phyloP scores from a whole-genome alignment of 2,113 vertebrate species.

The Speoplatyrhinus poulsoni region DNA sequence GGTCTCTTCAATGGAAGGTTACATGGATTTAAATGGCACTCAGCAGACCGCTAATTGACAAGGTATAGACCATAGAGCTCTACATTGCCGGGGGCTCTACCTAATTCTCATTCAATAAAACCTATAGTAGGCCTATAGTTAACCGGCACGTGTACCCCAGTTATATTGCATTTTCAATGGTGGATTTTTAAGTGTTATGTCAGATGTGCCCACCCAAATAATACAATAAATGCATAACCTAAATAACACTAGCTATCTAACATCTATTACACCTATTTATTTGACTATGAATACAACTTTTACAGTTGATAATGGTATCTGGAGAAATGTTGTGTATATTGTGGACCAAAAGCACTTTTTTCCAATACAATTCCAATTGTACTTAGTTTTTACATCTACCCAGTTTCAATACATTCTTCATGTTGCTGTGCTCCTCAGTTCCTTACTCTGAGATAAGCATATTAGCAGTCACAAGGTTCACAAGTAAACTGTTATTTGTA shows the following conservation, averaged over 20 bases:
- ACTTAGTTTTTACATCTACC: too few relatives aligned
- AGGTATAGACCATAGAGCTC: not conserved
- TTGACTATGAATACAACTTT: too few relatives aligned
- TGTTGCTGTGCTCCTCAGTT: too few relatives aligned
- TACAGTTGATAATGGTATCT: too few relatives aligned
- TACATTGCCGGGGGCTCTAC: not conserved
- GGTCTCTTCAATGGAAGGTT: not conserved
- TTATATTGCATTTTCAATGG: not conserved
- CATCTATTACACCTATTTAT: too few relatives aligned
- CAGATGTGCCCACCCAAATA: not conserved
- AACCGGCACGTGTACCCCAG: not conserved
- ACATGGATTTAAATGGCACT: not conserved
- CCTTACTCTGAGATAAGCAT: slow-evolving; percentile 37
- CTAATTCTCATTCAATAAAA: not conserved
- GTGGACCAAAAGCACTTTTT: too few relatives aligned
- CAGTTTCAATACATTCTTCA: too few relatives aligned
- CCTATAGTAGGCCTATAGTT: not conserved
- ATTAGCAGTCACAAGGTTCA: slow-evolving; percentile 41
- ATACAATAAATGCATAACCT: too few relatives aligned
- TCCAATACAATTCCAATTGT: too few relatives aligned
- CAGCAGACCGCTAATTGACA: not conserved
- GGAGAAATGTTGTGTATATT: too few relatives aligned
- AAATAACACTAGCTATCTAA: too few relatives aligned
- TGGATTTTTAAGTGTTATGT: not conserved
- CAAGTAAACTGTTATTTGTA: not conserved